Conservation (phyloP, 2,113 vertebrate species). For the Gasterosteus nipponicus region DNA sequence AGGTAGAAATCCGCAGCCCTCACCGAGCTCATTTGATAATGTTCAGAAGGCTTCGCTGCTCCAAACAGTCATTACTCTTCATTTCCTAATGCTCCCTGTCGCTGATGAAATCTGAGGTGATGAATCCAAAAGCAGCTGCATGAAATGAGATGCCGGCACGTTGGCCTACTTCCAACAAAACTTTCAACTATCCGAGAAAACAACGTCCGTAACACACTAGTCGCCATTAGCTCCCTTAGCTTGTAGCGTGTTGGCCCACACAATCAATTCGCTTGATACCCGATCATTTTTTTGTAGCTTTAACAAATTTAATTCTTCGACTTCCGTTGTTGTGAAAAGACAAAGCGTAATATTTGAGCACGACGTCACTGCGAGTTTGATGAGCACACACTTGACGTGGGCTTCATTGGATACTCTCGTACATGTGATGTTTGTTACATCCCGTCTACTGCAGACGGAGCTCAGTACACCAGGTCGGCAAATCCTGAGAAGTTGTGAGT, state of each 20-base stretch:
- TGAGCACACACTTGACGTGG: neutral
- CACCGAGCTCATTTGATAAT: neutral
- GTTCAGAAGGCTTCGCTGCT: neutral
- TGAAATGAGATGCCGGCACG: neutral
- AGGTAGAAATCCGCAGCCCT: neutral
- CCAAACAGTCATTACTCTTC: neutral
- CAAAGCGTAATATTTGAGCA: neutral
- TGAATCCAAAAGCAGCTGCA: neutral
- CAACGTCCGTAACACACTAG: neutral
- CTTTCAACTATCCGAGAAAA: neutral
- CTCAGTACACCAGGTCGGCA: neutral
- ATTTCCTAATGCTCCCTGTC: too few species aligned
- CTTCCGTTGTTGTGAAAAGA: neutral
- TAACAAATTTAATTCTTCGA: too few species aligned
- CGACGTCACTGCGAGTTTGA: neutral
- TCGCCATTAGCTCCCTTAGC: neutral
- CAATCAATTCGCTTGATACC: neutral
- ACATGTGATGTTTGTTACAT: neutral
- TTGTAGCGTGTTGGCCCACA: neutral
- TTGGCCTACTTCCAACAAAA: neutral
- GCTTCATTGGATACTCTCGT: neutral
- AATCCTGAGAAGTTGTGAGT: slow-evolving; percentile 9
- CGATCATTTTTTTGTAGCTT: too few species aligned
- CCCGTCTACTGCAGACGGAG: too few species aligned
- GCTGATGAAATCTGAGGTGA: neutral